Evolutionary conservation across 2,797 vertebrate species (phyloP).

Genomic region (Pseudopleuronectes americanus): DNA sequence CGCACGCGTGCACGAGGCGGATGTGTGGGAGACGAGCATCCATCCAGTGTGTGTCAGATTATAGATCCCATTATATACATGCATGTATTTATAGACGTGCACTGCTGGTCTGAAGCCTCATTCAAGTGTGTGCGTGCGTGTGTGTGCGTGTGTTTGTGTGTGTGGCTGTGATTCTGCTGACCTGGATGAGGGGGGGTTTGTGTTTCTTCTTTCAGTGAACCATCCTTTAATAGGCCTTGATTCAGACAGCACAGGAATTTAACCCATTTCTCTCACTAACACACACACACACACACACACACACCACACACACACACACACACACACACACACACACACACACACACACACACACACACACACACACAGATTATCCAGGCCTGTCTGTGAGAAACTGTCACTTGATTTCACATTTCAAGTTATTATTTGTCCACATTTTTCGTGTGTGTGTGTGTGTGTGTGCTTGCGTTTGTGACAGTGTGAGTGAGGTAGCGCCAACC

Average conservation of each 20-base stretch:
- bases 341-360: not conserved
- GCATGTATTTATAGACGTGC: slow-evolving; percentile 25
- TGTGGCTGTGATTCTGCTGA: slow-evolving; percentile 63
- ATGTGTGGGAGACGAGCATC: slow-evolving; percentile 53
- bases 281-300: slow-evolving; percentile 1
- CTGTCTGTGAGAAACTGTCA: not conserved
- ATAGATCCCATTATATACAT: slow-evolving; percentile 39
- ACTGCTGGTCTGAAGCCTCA: slow-evolving; percentile 37
- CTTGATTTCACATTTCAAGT: not conserved
- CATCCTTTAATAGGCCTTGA: slow-evolving; percentile 42
- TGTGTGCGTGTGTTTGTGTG: slow-evolving; percentile 12
- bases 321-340: slow-evolving; percentile 1
- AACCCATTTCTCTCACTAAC: slow-evolving; percentile 46
- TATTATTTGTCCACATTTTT: no score
- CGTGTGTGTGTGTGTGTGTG: slow-evolving; percentile 3
- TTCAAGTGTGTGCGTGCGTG: slow-evolving; percentile 22
- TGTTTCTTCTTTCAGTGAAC: slow-evolving; percentile 4
- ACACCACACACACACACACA: slow-evolving; percentile 1
- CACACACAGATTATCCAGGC: not conserved
- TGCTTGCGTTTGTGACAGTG: not conserved
- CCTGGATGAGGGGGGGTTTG: slow-evolving; percentile 48
- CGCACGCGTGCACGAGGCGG: slow-evolving; percentile 48
- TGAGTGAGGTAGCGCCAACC: not conserved
- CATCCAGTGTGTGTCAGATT: slow-evolving; percentile 56
- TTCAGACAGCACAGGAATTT: slow-evolving; percentile 55